These are phyloP conservation scores for Philopedon plagiatum DNA, from an alignment of 2,888 invertebrate genomes.

Conservation along the genomic window DNA sequence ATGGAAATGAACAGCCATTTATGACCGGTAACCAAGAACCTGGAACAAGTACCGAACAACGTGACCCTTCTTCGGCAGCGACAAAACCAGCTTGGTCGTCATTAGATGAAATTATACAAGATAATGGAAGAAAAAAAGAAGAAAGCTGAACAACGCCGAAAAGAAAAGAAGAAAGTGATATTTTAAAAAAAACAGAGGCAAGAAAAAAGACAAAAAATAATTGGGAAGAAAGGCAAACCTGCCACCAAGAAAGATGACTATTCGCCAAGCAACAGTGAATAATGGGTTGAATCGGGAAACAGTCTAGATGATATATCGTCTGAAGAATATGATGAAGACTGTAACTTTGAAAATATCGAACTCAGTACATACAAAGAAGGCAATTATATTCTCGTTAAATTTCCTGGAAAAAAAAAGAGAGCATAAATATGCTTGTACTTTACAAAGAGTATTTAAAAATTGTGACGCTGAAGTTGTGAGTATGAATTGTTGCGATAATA, in stretches of 20 bases:
- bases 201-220: not conserved
- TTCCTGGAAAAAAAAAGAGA: too few species aligned
- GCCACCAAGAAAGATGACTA: too few species aligned
- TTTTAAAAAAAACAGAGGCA: not conserved
- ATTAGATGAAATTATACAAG: too few species aligned
- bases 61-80: too few species aligned
- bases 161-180: not conserved
- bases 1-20: too few species aligned
- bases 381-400: not conserved
- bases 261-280: not conserved
- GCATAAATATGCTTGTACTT: not conserved
- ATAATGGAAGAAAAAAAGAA: not conserved
- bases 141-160: too few species aligned
- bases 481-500: too few species aligned
- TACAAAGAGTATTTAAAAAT: too few species aligned
- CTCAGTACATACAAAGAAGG: not conserved
- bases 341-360: not conserved
- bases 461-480: too few species aligned
- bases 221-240: not conserved
- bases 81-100: not conserved
- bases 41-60: too few species aligned
- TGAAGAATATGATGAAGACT: not conserved
- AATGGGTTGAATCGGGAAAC: not conserved
- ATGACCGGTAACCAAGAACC: too few species aligned
- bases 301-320: constrained; percentile 15